A percentile compares a stretch with the other conserved stretches of the same genome.
Evolutionary conservation across 2,797 vertebrate species (phyloP).

Genomic region (Enteromius trimaculatus): DNA sequence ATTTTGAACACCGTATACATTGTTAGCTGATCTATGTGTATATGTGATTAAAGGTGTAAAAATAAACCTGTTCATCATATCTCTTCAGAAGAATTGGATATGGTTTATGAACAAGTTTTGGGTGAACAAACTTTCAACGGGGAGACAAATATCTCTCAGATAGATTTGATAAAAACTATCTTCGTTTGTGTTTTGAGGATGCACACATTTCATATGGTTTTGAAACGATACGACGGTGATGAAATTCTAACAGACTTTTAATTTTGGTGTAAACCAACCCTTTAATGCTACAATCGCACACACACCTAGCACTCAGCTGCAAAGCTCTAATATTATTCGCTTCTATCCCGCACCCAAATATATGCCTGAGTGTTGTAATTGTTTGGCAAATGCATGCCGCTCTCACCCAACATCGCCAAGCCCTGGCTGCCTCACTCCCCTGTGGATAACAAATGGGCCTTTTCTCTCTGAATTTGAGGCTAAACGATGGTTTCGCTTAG

Average conservation of each 20-base stretch:
- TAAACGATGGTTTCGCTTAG: slow-evolving; percentile 88
- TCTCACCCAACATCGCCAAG: slow-evolving; percentile 75
- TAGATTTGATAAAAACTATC: background rate
- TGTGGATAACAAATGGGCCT: slow-evolving; percentile 83
- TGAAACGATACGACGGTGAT: background rate
- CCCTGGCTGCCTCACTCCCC: slow-evolving; percentile 73
- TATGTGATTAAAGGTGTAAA: background rate
- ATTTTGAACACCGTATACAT: background rate
- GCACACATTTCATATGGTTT: background rate
- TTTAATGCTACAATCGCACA: background rate
- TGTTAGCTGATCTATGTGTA: background rate
- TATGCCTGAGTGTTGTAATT: slow-evolving; percentile 76
- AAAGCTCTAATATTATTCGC: slow-evolving; percentile 27
- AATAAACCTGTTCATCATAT: background rate
- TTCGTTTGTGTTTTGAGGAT: background rate
- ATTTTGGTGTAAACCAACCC: background rate
- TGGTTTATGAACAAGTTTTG: background rate
- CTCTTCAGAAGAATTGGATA: background rate
- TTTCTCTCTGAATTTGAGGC: slow-evolving; percentile 83
- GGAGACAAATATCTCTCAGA: background rate
- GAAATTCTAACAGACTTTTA: background rate
- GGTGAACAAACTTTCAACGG: background rate
- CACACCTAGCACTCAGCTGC: slow-evolving; percentile 11
- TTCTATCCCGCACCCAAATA: slow-evolving; percentile 62
- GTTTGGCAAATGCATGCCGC: slow-evolving; percentile 79